Evolutionary conservation across 2,888 invertebrate genomes (phyloP), one percentile per base, ranked within the genome.

Genomic region (Zootermopsis nevadensis): DNA sequence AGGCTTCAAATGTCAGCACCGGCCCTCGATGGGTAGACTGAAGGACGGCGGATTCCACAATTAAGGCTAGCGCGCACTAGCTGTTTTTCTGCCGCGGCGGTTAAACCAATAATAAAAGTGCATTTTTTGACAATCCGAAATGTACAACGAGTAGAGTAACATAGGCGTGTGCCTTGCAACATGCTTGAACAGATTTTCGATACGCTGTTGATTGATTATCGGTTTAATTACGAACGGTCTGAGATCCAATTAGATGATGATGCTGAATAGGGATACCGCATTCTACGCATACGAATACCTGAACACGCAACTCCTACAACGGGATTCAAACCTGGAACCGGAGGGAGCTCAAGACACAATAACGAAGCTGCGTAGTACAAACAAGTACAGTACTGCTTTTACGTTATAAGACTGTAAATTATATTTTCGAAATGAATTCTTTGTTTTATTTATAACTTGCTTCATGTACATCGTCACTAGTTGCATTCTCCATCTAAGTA

Each of bases 201-300:
- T 72, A 72, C 15, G 72, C 72, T 72, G 12, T 72, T 72, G 35
- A 72, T 72, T 35, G 72, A 72, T 72, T 72, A 72, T 72, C 35
- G 72, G 72, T 72, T 55, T 72, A 72, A 35, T 72, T 72, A 72
- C 31, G 72, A 22, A 72, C n/a, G 30, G 12, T 35, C 19, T 72
- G 72, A 72, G 72, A 35, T 72, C 33, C 35, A 72, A 72, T 72
- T 31, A 35, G 72, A 38, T 19, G 24, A 31, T 7, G 24, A 19
- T 55, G 55, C 22, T 19, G 19, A 1, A 55, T 15, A 24, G n/a
- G 6, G 55, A 19, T 7, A 22, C 8, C 22, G 24, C 55, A 55
- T 55, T 55, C 55, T n/a, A 55, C 55, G n/a, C 55, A 55, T 55
- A 55, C 6, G 6, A 6, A 22, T 24, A n/a, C 12, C 55, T 19